Base-by-base conservation (phyloP, 2,113 vertebrate genomes). In the Plecotus auritus region DNA sequence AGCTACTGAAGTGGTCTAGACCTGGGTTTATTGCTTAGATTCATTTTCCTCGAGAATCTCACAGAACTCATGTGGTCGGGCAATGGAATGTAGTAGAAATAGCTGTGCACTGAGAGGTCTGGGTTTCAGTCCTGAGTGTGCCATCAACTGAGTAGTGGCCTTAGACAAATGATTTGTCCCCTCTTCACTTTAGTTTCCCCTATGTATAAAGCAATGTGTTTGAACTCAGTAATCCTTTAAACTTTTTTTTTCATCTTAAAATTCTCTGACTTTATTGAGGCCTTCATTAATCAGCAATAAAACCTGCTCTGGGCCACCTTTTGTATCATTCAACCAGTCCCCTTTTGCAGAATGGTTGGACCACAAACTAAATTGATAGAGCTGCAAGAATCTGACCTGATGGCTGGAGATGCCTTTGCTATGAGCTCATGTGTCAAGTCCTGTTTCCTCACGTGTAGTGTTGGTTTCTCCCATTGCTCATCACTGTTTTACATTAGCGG, bases 41-140 rank as follows among this genome's bases (percentile, higher is more conserved):
- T 73, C 26, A 59, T 84, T 88, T 91, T 82, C 18, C 11, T 56
- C 12, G 35, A 89, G 17, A 81, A 76, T 73, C 30, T n/a, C n/a
- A 51, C 20, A 83, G 14, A 69, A 35, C 32, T 37, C 7, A 37
- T 30, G 26, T 49, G 84, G 73, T 14, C 0, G 0, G 10, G 40
- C 35, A 49, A 5, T 17, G 18, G 18, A 14, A 56, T 23, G 7
- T 13, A 7, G 7, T 54, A 9, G 45, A 56, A 59, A n/a, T 17
- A 74, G 14, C 7, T 40, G 6, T 64, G 14, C 0, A 0, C 30
- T n/a, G 9, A 56, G 17, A 51, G 4, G 11, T 67, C 42, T 32
- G 26, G 5, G 10, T 82, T 51, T 70, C 17, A 3, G 2, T 42
- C 12, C 32, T 85, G 59, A 5, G 13, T 42, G 2, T 49, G 23